Evolutionary conservation across 35 echinoderm and acorn worm species (phyloP).

Genomic region (Diadema setosum): DNA sequence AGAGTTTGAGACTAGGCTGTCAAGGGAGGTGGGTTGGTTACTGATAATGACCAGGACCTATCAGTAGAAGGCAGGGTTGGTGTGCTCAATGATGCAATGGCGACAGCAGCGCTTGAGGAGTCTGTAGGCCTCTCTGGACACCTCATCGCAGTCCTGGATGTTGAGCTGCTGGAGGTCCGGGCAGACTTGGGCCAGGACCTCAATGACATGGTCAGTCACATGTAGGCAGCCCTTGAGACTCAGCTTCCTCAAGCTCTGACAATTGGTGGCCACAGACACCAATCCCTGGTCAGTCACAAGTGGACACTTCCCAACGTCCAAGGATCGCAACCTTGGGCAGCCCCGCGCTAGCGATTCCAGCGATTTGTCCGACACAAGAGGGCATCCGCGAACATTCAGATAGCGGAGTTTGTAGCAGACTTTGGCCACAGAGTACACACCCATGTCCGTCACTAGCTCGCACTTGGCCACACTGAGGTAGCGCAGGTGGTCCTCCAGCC

Average conservation of each 20-base stretch:
- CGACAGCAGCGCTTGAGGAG: slow-evolving; percentile 80
- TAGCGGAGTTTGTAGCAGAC: slow-evolving; percentile 82
- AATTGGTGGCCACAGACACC: slow-evolving; percentile 59
- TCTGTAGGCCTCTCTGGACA: slow-evolving; percentile 65
- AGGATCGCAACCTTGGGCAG: slow-evolving; percentile 76
- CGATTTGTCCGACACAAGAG: slow-evolving; percentile 84
- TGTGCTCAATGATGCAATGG: slow-evolving; percentile 98
- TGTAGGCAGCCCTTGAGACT: slow-evolving; percentile 76
- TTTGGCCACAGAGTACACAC: slow-evolving; percentile 73
- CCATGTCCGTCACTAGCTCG: slow-evolving; percentile 93
- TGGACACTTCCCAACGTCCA: slow-evolving; percentile 94
- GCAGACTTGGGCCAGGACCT: slow-evolving; percentile 69
- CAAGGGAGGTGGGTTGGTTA: background rate
- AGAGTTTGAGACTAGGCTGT: too few relatives aligned
- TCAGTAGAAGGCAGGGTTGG: slow-evolving; percentile 97
- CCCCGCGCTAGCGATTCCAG: slow-evolving; percentile 77
- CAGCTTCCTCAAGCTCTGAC: slow-evolving; percentile 78
- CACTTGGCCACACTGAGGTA: slow-evolving; percentile 98
- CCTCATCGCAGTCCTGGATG: slow-evolving; percentile 90
- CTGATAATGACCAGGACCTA: background rate
- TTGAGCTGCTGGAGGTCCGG: slow-evolving; percentile 97
- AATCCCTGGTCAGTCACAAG: slow-evolving; percentile 76
- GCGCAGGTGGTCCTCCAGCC: slow-evolving; percentile 66
- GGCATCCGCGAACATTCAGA: slow-evolving; percentile 84
- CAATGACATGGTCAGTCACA: slow-evolving; percentile 66